A percentile compares a stretch with the other conserved stretches of the same genome.
Conservation (phyloP, 2,113 vertebrate species). For the Delphinus delphis region DNA sequence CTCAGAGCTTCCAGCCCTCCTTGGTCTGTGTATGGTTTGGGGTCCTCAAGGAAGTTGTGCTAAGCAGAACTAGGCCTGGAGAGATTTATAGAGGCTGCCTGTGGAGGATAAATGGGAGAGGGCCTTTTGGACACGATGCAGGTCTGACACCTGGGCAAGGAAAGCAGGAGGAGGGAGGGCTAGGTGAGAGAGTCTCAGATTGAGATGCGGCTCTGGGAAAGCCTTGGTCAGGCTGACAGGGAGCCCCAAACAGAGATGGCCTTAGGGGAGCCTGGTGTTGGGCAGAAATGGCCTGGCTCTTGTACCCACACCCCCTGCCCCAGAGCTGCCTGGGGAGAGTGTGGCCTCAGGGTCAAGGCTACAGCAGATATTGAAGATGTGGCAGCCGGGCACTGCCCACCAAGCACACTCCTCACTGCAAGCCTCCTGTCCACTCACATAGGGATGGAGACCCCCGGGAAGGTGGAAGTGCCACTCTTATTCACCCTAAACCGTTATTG, state of each 20-base stretch:
- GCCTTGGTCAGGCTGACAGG: not conserved
- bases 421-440: fast-evolving
- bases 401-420: fast-evolving
- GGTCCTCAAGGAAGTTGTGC: not conserved
- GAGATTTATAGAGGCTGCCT: not conserved
- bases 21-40: not conserved
- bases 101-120: fast-evolving
- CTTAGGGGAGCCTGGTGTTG: fast-evolving
- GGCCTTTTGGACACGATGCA: fast-evolving
- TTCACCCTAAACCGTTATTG: not conserved
- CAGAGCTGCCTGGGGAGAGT: not conserved
- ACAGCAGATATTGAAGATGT: not conserved
- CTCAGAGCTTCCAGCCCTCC: not conserved
- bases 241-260: not conserved
- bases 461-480: too few species aligned
- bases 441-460: fast-evolving
- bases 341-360: not conserved
- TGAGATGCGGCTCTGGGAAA: not conserved
- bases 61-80: fast-evolving
- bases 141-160: not conserved
- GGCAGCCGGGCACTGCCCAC: too few species aligned
- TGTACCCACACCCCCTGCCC: too few species aligned
- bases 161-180: not conserved
- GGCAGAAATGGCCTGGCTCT: too few species aligned
- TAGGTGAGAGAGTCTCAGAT: not conserved